phyloP scores from a whole-genome alignment of 2,797 vertebrate species.

The Rhadinocentrus ornatus region DNA sequence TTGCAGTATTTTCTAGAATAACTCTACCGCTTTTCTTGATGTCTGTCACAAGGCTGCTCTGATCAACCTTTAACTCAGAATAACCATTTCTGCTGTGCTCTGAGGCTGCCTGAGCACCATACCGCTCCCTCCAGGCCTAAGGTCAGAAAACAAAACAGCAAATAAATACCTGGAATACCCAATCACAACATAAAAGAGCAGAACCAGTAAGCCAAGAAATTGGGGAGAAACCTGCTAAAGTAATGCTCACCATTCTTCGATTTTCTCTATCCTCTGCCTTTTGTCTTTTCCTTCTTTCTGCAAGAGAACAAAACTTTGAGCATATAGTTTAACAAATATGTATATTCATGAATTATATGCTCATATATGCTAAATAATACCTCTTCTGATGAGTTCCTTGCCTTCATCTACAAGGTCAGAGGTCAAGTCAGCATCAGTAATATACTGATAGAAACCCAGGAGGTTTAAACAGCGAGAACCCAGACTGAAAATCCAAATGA shows the following conservation, averaged over 20 bases:
- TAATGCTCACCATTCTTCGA: constrained; percentile 82
- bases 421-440: constrained; percentile 91
- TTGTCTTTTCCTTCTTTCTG: constrained; percentile 92
- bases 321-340: background rate
- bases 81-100: constrained; percentile 82
- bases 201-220: background rate
- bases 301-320: constrained; percentile 44
- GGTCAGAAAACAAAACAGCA: constrained; percentile 36
- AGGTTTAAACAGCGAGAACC: constrained; percentile 95
- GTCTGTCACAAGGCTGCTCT: constrained; percentile 69
- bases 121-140: constrained; percentile 89
- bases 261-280: constrained; percentile 88
- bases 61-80: constrained; percentile 84
- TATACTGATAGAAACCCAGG: constrained; percentile 94
- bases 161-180: constrained; percentile 27
- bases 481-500: constrained; percentile 79
- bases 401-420: constrained; percentile 95
- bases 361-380: constrained; percentile 62
- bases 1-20: constrained; percentile 3
- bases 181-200: constrained; percentile 2
- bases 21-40: constrained; percentile 77
- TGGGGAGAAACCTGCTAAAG: background rate
- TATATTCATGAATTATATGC: too few relatives aligned
- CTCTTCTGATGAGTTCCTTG: constrained; percentile 91
- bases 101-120: constrained; percentile 78